These are phyloP conservation scores for Tympanuchus pallidicinctus DNA, from an alignment of 2,113 vertebrate species.

Conservation along the genomic window DNA sequence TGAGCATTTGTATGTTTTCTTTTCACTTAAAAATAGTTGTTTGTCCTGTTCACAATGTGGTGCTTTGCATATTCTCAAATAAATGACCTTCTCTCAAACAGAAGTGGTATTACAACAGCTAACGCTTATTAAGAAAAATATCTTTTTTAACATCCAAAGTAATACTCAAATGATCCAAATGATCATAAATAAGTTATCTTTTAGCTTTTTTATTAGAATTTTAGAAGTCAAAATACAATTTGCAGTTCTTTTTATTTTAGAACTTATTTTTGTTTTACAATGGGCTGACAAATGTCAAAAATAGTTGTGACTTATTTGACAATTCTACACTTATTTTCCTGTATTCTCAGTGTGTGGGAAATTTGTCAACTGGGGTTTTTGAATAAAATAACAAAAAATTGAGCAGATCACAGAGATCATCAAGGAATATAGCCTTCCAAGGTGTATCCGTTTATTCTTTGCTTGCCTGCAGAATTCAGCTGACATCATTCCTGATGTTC, in stretches of 20 bases:
- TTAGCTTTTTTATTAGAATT: neutral
- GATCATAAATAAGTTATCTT: neutral
- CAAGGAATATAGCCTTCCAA: neutral
- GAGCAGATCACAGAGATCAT: neutral
- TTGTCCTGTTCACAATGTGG: neutral
- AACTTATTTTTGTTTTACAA: neutral
- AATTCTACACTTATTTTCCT: neutral
- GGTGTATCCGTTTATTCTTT: neutral
- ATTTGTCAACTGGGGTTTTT: neutral
- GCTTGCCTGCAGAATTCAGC: neutral
- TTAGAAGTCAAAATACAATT: neutral
- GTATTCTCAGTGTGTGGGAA: neutral
- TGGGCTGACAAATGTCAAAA: neutral
- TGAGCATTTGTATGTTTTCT: accelerated
- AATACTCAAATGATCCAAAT: neutral
- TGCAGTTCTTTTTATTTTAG: neutral
- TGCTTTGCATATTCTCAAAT: neutral
- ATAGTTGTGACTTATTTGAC: neutral
- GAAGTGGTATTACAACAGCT: neutral
- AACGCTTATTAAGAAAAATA: neutral
- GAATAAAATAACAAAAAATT: neutral
- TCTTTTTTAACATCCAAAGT: neutral
- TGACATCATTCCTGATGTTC: neutral
- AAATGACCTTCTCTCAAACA: neutral
- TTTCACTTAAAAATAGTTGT: neutral